Evolutionary conservation across 2,888 invertebrate genomes (phyloP).

Genomic region (Autographa pulchrina): DNA sequence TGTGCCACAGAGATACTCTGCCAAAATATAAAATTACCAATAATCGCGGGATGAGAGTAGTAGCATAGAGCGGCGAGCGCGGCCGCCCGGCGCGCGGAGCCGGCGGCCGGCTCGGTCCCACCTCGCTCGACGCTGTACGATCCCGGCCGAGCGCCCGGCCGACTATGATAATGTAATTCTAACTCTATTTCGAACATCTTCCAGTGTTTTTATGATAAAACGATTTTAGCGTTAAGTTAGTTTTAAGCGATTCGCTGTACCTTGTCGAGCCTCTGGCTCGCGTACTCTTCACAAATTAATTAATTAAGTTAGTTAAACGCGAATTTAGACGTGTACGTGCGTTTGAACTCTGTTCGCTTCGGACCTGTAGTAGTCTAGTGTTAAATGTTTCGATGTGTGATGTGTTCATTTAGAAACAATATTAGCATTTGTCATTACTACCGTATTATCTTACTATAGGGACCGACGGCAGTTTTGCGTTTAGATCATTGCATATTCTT

Average conservation of each 20-base stretch:
- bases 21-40: constrained; percentile 89
- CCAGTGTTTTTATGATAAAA: constrained; percentile 87
- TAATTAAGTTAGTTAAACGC: constrained; percentile 80
- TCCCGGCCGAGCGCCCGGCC: constrained; percentile 61
- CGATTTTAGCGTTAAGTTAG: constrained; percentile 84
- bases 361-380: constrained; percentile 83
- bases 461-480: constrained; percentile 75
- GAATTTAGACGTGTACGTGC: constrained; percentile 77
- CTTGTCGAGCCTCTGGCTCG: constrained; percentile 80
- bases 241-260: constrained; percentile 82
- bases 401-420: constrained; percentile 86
- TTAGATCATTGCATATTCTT: constrained; percentile 79
- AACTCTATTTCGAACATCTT: constrained; percentile 85
- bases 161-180: constrained; percentile 73
- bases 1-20: constrained; percentile 90
- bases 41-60: constrained; percentile 73
- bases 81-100: constrained; percentile 20
- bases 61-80: constrained; percentile 42
- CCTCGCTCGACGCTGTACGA: constrained; percentile 31
- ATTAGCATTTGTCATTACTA: constrained; percentile 81
- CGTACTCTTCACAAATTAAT: constrained; percentile 86
- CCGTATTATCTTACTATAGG: constrained; percentile 76
- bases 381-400: constrained; percentile 86
- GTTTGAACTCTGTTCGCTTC: constrained; percentile 79
- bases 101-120: constrained; percentile 16